Conservation (phyloP, 2,113 vertebrate genomes). For the Illadopsis cleaveri region DNA sequence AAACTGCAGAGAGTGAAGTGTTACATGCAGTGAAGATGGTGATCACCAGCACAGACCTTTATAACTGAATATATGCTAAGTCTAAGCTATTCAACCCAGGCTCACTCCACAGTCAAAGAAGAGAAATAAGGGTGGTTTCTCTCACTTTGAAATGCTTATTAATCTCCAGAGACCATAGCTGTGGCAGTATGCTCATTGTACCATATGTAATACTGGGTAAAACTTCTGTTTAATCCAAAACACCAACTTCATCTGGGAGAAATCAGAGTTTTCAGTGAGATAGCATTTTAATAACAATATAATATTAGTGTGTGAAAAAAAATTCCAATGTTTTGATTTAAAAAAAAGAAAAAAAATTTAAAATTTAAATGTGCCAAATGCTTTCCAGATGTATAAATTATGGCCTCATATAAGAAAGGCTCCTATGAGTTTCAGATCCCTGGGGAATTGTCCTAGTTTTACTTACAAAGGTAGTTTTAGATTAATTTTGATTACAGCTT, state of each 20-base stretch:
- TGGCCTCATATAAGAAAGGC: not conserved
- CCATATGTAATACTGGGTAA: accelerated
- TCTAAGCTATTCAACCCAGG: not conserved
- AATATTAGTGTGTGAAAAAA: not conserved
- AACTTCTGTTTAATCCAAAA: not conserved
- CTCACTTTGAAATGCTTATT: not conserved
- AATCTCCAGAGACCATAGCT: not conserved
- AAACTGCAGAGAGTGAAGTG: not conserved
- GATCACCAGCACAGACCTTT: not conserved
- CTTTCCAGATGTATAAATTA: not conserved
- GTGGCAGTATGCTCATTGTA: not conserved
- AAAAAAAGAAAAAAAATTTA: not conserved
- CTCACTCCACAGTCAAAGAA: not conserved
- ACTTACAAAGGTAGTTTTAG: not conserved
- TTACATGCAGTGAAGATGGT: not conserved
- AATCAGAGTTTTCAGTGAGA: not conserved
- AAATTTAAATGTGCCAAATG: not conserved
- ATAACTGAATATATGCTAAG: not conserved
- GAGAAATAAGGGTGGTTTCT: not conserved
- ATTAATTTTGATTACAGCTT: not conserved
- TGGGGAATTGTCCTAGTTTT: not conserved
- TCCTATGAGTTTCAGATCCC: not conserved
- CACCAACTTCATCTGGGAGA: not conserved
- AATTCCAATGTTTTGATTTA: accelerated
- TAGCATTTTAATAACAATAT: not conserved